Base-by-base conservation (phyloP, 2,888 invertebrate genomes). In the Agriopis leucophaearia region DNA sequence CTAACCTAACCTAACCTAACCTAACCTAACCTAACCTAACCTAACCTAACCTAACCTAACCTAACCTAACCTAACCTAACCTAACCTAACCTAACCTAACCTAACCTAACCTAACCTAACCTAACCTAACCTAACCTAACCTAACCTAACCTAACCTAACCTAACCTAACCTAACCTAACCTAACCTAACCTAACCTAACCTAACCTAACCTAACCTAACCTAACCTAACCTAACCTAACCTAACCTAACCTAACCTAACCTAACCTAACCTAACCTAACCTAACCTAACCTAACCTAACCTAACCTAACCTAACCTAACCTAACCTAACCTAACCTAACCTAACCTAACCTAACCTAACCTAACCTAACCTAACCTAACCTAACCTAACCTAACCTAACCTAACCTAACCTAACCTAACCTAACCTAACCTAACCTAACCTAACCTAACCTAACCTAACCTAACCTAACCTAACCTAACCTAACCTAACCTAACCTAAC, bases 241-340 rank as follows among this genome's bases (percentile, higher is more conserved):
- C 16, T 16, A 15, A 47, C 16, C 16, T 16, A 47, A 47, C 47
- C 47, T 47, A 47, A 47, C 47, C 47, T 47, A 47, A 47, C 55
- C 59, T 60, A 68, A 64, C 60, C 64, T 68, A 64, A 66, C 66
- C 64, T 64, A 55, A 55, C 55, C 55, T 55, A 58, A 58, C 58
- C 58, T 58, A 58, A 58, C 58, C 58, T 48, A 66, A 70, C 67
- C 67, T 67, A 67, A 67, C 62, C 67, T 66, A 64, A 71, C 64
- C 58, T 67, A 63, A 63, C 67, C 63, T 64, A 68, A 62, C 62
- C 66, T 59, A 66, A 66, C 66, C 56, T 62, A 62, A 66, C 64
- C 69, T 64, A 50, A 16, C 48, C 18, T 5, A 13, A 13, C n/a
- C n/a, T n/a, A n/a, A n/a, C n/a, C n/a, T n/a, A 62, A 12, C 12